phyloP scores from a whole-genome alignment of 2,888 invertebrate genomes.

The Anorthoa munda region DNA sequence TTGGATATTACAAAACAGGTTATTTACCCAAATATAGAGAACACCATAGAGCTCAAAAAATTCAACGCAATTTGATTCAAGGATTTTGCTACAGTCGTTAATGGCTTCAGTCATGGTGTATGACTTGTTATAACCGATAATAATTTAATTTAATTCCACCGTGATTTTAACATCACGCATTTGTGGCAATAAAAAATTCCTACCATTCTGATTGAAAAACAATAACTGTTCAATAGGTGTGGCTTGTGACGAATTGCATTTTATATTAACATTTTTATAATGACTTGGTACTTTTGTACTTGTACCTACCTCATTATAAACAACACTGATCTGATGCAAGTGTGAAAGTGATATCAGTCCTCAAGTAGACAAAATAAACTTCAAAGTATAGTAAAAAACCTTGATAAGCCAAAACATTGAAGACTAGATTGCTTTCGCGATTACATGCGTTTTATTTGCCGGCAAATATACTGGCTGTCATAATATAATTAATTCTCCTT shows the following conservation, averaged over 20 bases:
- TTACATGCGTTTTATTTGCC: constrained; percentile 24
- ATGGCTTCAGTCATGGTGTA: neutral
- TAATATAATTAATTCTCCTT: constrained; percentile 17
- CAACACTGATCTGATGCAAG: neutral
- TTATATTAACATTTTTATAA: neutral
- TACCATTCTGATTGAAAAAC: constrained; percentile 9
- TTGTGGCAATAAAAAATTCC: neutral
- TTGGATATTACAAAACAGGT: neutral
- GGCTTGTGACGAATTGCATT: constrained; percentile 17
- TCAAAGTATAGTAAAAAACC: constrained; percentile 25
- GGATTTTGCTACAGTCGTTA: neutral
- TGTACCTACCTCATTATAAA: constrained; percentile 1
- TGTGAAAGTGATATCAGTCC: neutral
- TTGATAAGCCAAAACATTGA: constrained; percentile 30
- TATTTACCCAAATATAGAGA: neutral
- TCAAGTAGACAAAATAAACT: constrained; percentile 1
- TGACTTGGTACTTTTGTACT: neutral
- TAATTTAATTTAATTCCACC: neutral
- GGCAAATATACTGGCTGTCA: constrained; percentile 6
- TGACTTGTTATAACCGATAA: constrained; percentile 3
- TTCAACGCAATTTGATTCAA: constrained; percentile 7
- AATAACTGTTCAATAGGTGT: neutral
- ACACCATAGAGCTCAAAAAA: neutral
- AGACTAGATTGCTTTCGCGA: constrained; percentile 29
- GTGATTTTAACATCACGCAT: constrained; percentile 5